Conservation (phyloP, 2,113 vertebrate species). For the Notarius quadriscutis region DNA sequence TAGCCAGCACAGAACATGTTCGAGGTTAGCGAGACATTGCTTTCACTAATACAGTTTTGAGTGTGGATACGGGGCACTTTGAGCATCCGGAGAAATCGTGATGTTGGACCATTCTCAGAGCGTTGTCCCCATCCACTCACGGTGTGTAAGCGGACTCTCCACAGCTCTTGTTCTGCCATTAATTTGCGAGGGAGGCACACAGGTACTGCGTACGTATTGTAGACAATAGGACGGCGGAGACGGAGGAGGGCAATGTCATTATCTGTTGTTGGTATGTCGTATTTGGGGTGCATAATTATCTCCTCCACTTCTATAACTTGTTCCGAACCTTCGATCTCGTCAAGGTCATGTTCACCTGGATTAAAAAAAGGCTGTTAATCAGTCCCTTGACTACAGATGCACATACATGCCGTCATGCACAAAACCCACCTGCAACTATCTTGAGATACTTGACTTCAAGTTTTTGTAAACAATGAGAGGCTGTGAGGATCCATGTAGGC, state of each 20-base stretch:
- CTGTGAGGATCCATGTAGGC: constrained; percentile 85
- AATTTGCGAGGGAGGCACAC: constrained; percentile 80
- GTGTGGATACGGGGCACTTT: constrained; percentile 81
- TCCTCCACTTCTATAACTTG: constrained; percentile 70
- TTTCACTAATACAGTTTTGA: constrained; percentile 76
- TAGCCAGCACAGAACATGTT: constrained; percentile 99
- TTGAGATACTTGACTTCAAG: constrained; percentile 53
- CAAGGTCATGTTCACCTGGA: constrained; percentile 79
- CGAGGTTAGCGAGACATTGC: constrained; percentile 72
- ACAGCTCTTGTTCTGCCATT: constrained; percentile 74
- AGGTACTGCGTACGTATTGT: constrained; percentile 75
- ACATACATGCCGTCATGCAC: background rate
- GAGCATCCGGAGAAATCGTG: constrained; percentile 75
- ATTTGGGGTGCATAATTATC: constrained; percentile 72
- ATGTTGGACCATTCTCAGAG: constrained; percentile 76
- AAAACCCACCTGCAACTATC: constrained; percentile 78
- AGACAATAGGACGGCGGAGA: constrained; percentile 67
- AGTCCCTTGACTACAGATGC: background rate
- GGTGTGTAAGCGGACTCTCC: constrained; percentile 72
- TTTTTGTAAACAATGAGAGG: constrained; percentile 86
- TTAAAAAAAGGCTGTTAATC: background rate
- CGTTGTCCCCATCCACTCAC: constrained; percentile 91
- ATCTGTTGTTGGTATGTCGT: constrained; percentile 61
- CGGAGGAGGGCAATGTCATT: constrained; percentile 85
- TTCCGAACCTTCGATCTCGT: constrained; percentile 74